phyloP scores from a whole-genome alignment of 37 sponge, comb jelly and placozoan species.

The Tethya wilhelma region DNA sequence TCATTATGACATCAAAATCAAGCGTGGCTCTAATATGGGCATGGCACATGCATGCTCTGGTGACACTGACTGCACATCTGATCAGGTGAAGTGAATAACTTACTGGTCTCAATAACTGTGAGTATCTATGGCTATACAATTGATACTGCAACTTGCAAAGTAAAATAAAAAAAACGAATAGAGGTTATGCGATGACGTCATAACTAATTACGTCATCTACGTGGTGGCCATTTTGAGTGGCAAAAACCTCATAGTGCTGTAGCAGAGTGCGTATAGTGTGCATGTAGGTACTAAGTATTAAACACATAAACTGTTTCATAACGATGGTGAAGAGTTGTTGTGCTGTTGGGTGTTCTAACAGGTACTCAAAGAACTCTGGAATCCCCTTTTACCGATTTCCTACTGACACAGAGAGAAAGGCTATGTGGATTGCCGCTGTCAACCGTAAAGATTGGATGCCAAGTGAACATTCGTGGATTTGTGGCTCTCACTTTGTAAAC shows the following conservation, averaged over 20 bases:
- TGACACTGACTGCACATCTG: no score
- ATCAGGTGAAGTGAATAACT: no score
- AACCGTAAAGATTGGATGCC: constrained; percentile 48
- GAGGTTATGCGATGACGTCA: not conserved
- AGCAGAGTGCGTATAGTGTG: not conserved
- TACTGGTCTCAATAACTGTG: no score
- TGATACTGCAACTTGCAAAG: no score
- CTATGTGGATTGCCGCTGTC: constrained; percentile 60
- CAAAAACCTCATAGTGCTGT: not conserved
- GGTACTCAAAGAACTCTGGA: constrained; percentile 33
- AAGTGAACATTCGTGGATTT: constrained; percentile 45
- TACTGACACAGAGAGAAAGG: constrained; percentile 20
- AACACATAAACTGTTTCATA: no score
- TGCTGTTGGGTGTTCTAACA: constrained; percentile 48
- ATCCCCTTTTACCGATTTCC: constrained; percentile 56
- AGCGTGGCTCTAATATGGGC: no score
- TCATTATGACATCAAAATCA: no score
- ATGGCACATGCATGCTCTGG: no score
- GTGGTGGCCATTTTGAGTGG: constrained; percentile 6
- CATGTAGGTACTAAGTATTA: not conserved
- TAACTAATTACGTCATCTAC: not conserved
- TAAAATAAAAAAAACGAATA: no score
- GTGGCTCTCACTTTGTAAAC: constrained; percentile 53
- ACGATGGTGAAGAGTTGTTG: constrained; percentile 63
- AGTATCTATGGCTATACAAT: no score